A percentile compares a stretch with the other conserved stretches of the same genome.
Evolutionary conservation across 2,797 vertebrate species (phyloP).

Genomic region (Peromyscus attwateri): DNA sequence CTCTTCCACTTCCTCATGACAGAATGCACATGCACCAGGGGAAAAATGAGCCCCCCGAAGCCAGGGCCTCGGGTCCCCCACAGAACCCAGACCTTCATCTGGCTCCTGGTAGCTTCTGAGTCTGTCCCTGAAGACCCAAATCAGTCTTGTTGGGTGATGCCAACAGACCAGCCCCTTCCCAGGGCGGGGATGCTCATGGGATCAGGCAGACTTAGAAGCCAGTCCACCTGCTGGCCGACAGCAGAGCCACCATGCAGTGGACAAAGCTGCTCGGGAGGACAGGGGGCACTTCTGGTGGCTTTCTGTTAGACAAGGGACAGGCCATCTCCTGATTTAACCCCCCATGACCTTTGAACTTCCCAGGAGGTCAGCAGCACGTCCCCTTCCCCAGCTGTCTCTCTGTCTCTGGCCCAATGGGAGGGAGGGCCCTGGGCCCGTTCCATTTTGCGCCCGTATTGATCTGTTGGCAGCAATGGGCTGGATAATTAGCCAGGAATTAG

Average conservation of each 20-base stretch:
- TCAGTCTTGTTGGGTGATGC: not conserved
- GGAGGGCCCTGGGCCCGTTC: constrained; percentile 87
- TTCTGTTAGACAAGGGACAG: constrained; percentile 56
- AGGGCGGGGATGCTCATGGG: not conserved
- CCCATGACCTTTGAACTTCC: constrained; percentile 84
- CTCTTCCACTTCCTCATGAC: not conserved
- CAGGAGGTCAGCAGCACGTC: constrained; percentile 84
- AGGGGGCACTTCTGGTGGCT: constrained; percentile 73
- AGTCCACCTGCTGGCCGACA: not conserved
- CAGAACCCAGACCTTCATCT: not conserved
- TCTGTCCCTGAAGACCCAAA: not conserved
- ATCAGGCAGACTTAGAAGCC: not conserved
- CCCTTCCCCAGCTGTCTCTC: constrained; percentile 87
- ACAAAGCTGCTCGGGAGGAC: constrained; percentile 1
- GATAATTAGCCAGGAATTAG: constrained; percentile 96
- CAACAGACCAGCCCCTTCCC: not conserved
- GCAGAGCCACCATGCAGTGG: constrained; percentile 6
- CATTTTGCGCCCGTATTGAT: constrained; percentile 91
- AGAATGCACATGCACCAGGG: not conserved
- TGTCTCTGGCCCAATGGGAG: constrained; percentile 81
- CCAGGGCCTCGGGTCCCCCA: not conserved
- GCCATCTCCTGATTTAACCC: constrained; percentile 79
- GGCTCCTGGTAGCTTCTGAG: not conserved
- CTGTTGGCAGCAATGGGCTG: constrained; percentile 93
- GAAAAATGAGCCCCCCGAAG: not conserved